Evolutionary conservation across 2,113 vertebrate genomes (phyloP), one percentile per base, ranked within the genome.

Genomic region (Sorex fumeus): DNA sequence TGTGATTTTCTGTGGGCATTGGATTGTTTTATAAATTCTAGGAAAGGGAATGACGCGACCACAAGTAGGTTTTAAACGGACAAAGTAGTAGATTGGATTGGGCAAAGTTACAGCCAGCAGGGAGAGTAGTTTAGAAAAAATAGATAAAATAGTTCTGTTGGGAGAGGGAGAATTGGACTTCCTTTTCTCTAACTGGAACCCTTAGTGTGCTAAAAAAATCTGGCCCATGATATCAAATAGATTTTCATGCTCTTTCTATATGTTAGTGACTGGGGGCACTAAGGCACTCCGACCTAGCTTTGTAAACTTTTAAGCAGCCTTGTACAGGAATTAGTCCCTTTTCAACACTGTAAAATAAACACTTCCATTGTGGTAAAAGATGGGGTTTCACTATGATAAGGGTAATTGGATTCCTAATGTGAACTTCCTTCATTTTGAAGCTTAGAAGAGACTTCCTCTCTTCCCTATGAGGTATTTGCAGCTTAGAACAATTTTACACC

Each of bases 231-330:
- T 84, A 60, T 80, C n/a, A 75, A 40, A 40, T 40, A 40, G 25
- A 93, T 66, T 57, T 43, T 0, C 79, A 11, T 77, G 57, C 13
- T 25, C 64, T 90, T 88, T 72, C 50, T 85, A 25, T 8, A 40
- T 7, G 7, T 47, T 81, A 21, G 62, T 77, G 45, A 81, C 25
- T 6, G 3, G 74, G 27, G 57, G 0, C 25, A 50, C 10, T 30
- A 78, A 72, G 40, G 3, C 50, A 47, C 74, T 72, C 40, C 23
- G 79, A 47, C 13, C 36, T 66, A 74, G 27, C 64, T 95, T 91
- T 88, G 66, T 28, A 92, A 87, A 94, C 9, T 85, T 69, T 87
- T 30, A 88, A 34, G 12, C 25, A 84, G 30, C 11, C 60, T 94
- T 81, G 28, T n/a, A 64, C 0, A 67, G 67, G 21, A 0, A 15